Evolutionary conservation across 1,140 invertebrate genomes (phyloP).

Genomic region (Epicauta chinensis): DNA sequence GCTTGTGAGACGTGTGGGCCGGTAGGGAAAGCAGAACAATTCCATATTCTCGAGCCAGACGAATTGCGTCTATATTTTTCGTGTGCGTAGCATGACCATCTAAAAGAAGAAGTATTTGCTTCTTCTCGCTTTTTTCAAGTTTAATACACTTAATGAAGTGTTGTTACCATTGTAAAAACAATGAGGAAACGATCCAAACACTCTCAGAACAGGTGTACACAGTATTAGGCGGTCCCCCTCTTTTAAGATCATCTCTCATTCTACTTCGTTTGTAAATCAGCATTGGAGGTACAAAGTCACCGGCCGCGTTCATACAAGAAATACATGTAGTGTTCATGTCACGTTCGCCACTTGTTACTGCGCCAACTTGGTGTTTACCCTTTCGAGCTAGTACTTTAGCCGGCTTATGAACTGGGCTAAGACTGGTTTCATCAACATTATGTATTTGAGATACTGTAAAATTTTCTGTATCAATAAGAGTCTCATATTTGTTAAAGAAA

Average conservation of each 20-base stretch:
- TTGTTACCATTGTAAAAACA: slow-evolving; percentile 11
- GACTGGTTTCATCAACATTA: slow-evolving; percentile 44
- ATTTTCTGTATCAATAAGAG: slow-evolving; percentile 28
- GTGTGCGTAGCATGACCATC: slow-evolving; percentile 34
- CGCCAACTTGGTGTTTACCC: slow-evolving; percentile 42
- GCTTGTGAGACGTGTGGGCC: slow-evolving; percentile 25
- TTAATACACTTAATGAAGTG: slow-evolving; percentile 14
- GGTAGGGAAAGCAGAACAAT: slow-evolving; percentile 28
- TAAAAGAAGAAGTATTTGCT: slow-evolving; percentile 27
- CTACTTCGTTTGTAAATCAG: slow-evolving; percentile 41
- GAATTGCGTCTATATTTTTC: slow-evolving; percentile 28
- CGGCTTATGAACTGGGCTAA: slow-evolving; percentile 44
- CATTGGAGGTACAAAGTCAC: slow-evolving; percentile 40
- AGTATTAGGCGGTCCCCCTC: slow-evolving; percentile 9
- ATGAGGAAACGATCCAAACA: slow-evolving; percentile 9
- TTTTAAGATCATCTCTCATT: slow-evolving; percentile 16
- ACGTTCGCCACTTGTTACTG: slow-evolving; percentile 41
- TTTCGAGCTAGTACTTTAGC: slow-evolving; percentile 32
- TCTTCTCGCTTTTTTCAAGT: slow-evolving; percentile 16
- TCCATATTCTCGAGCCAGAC: slow-evolving; percentile 26
- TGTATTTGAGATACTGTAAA: slow-evolving; percentile 34
- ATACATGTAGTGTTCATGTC: slow-evolving; percentile 40
- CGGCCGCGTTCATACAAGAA: slow-evolving; percentile 38
- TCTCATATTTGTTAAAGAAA: slow-evolving; percentile 35
- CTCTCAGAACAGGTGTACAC: slow-evolving; percentile 1